These are phyloP conservation scores for Oryzias javanicus DNA, from an alignment of 2,113 vertebrate species.

Conservation along the genomic window DNA sequence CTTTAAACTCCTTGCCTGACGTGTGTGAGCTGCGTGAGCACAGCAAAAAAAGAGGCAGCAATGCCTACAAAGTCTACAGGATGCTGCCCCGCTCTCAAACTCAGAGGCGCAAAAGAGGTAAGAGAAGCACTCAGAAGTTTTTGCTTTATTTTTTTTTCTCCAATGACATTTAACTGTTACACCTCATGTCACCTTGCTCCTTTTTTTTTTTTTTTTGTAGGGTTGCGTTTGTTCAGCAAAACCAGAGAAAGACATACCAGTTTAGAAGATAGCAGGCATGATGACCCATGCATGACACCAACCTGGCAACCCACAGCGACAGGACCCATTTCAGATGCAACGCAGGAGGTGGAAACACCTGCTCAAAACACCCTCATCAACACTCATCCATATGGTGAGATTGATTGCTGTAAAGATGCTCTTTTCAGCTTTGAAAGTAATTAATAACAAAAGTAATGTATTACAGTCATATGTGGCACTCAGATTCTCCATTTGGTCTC, in stretches of 20 bases:
- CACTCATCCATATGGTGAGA: slow-evolving; percentile 39
- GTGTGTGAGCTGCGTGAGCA: slow-evolving; percentile 76
- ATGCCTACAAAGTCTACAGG: slow-evolving; percentile 78
- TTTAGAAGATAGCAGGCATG: not conserved
- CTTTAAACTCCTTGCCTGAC: slow-evolving; percentile 78
- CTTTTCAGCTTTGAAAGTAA: not conserved
- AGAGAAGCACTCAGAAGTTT: not conserved
- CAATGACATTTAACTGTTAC: not conserved
- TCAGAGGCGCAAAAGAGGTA: slow-evolving; percentile 68
- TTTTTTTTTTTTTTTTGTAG: slow-evolving; percentile 5
- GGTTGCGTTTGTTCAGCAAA: slow-evolving; percentile 35
- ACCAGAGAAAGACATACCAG: slow-evolving; percentile 20
- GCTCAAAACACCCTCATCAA: slow-evolving; percentile 14
- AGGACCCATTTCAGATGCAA: slow-evolving; percentile 9
- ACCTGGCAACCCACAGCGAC: slow-evolving; percentile 37
- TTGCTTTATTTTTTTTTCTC: not conserved
- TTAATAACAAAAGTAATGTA: too few relatives aligned
- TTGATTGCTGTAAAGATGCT: not conserved
- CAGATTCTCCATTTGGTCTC: too few relatives aligned
- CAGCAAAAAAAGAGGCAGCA: slow-evolving; percentile 78
- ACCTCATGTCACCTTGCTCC: not conserved
- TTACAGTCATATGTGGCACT: too few relatives aligned
- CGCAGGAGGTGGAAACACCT: slow-evolving; percentile 20
- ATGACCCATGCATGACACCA: slow-evolving; percentile 10
- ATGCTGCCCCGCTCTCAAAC: slow-evolving; percentile 70